Percentiles rank a stretch among this genome's conserved stretches.
phyloP scores from a whole-genome alignment of 1,140 invertebrate genomes.

The Achroia grisella region DNA sequence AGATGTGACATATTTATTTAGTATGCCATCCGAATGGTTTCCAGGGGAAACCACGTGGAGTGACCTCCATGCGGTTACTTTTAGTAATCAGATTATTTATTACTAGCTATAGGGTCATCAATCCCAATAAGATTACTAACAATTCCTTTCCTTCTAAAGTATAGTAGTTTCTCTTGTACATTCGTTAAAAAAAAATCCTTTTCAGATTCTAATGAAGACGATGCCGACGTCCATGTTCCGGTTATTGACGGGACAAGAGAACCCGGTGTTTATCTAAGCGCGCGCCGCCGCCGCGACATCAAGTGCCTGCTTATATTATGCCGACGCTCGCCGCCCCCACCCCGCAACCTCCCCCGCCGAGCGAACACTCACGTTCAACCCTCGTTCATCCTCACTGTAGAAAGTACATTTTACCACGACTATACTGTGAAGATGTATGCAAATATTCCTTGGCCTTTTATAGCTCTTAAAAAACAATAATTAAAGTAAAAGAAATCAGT shows the following conservation, averaged over 20 bases:
- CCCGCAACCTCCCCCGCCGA: not conserved
- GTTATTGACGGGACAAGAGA: constrained; percentile 98
- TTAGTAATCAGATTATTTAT: too few species aligned
- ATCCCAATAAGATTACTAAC: too few species aligned
- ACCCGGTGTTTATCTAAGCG: constrained; percentile 96
- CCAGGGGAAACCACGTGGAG: too few species aligned
- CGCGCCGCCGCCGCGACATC: constrained; percentile 24
- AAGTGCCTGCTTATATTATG: constrained; percentile 63
- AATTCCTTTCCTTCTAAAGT: too few species aligned
- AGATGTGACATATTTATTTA: too few species aligned
- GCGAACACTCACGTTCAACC: not conserved
- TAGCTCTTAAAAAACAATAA: too few species aligned
- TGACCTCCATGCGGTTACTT: constrained; percentile 26
- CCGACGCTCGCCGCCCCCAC: constrained; percentile 11
- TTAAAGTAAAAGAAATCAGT: too few species aligned
- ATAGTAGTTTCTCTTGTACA: too few species aligned
- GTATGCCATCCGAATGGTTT: too few species aligned
- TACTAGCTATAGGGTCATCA: too few species aligned
- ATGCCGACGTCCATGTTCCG: constrained; percentile 99
- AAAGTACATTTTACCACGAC: not conserved
- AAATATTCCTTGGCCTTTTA: too few species aligned
- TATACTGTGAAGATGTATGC: not conserved
- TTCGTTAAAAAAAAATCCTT: constrained; percentile 31
- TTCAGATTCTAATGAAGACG: constrained; percentile 99
- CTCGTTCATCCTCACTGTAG: not conserved